Evolutionary conservation across 2,797 vertebrate species (phyloP).

Genomic region (Eidolon dupreanum): DNA sequence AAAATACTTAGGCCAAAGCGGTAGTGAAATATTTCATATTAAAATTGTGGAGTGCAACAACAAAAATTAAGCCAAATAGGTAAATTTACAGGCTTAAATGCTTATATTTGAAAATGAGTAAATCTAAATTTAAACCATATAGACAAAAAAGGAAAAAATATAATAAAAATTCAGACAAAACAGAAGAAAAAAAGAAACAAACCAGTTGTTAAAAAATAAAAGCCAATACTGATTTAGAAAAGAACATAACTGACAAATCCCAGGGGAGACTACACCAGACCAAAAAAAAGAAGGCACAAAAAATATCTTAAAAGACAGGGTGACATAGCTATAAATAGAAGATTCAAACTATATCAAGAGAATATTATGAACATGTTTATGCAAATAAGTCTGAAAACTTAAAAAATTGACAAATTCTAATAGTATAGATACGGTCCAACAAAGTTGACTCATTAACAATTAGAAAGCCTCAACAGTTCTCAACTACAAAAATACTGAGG

Average conservation of each 20-base stretch:
- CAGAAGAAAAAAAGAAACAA: not conserved
- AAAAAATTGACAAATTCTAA: not conserved
- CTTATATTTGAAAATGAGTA: not conserved
- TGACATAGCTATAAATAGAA: not conserved
- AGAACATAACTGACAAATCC: not conserved
- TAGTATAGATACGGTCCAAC: not conserved
- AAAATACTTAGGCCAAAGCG: not conserved
- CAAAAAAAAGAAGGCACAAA: not conserved
- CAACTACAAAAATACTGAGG: not conserved
- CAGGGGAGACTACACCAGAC: not conserved
- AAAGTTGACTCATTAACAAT: conserved; percentile 28
- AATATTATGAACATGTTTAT: conserved; percentile 5
- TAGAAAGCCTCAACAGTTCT: not conserved
- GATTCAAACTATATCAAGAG: not conserved
- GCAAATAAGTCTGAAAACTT: not conserved
- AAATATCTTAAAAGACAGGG: not conserved
- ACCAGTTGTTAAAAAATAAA: not conserved
- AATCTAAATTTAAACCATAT: not conserved
- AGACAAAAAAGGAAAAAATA: not conserved
- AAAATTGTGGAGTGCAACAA: not conserved
- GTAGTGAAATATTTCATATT: not conserved
- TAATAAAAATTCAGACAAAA: not conserved
- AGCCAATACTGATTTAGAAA: not conserved
- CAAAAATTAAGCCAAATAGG: not conserved
- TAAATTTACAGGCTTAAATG: not conserved